Base-by-base conservation (phyloP, 2,888 invertebrate genomes). In the Euplexia lucipara region DNA sequence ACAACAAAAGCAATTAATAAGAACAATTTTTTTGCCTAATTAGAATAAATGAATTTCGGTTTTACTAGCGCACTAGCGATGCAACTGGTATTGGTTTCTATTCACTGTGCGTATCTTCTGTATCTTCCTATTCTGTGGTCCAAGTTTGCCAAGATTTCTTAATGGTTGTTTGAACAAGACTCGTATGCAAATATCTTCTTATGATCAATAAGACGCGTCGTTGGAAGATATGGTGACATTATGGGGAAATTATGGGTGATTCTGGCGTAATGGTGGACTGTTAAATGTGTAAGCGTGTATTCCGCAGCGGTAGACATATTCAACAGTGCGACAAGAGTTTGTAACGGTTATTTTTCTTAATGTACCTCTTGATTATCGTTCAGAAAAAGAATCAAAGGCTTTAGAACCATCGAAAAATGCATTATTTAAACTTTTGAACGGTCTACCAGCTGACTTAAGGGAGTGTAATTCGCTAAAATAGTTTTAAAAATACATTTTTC, bases 201-300 rank as follows among this genome's bases (percentile, higher is more conserved):
- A 77, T 74, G 70, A 74, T 70, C 74, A 73, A 73, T 77, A 76
- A 62, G 73, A 51, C 30, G 44, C 44, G 41, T 67, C 78, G 64
- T 68, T 59, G 18, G 22, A 20, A 66, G 49, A 78, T 70, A 74
- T 60, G 48, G 63, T 49, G 57, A 49, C 57, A 47, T 66, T 58
- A 51, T 42, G 44, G 45, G 22, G 16, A 39, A 74, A 52, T 78
- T 70, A 74, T 65, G 62, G 57, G 14, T 30, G 26, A 69, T 76
- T 66, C 30, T 22, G 45, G 16, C 18, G n/a, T 64, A 61, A 78
- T 61, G 75, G 66, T 10, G 0, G 42, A 56, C 34, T 75, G 48
- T 49, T 62, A 45, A 53, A 61, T 42, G 30, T 34, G 6, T 45
- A 3, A 14, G n/a, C n/a, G 35, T 41, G 51, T 52, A 39, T 34